Percentiles rank a stretch among this genome's conserved stretches.
Conservation (phyloP, 2,888 invertebrate species). For the Macrostomum cliftonense region DNA sequence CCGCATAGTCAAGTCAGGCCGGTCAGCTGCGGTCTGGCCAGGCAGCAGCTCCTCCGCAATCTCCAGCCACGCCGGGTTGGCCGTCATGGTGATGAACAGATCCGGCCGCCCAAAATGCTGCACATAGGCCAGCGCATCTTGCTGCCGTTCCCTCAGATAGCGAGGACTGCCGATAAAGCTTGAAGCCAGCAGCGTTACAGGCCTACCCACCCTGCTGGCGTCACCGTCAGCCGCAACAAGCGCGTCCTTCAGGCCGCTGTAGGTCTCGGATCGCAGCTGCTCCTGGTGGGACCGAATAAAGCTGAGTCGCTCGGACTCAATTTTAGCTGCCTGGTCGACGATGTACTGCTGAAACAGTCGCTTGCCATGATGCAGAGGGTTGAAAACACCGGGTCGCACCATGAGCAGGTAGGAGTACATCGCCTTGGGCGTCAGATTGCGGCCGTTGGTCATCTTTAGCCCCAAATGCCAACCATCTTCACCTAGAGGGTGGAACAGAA, state of each 20-base stretch:
- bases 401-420: background rate
- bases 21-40: slow-evolving; percentile 6
- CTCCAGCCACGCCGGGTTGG: slow-evolving; percentile 14
- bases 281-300: slow-evolving; percentile 12
- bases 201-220: slow-evolving; percentile 11
- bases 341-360: slow-evolving; percentile 9
- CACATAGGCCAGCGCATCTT: slow-evolving; percentile 38
- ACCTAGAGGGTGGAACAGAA: background rate
- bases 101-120: slow-evolving; percentile 34
- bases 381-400: background rate
- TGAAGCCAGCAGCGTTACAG: slow-evolving; percentile 17
- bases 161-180: slow-evolving; percentile 25
- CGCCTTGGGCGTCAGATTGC: background rate
- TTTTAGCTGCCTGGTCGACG: slow-evolving; percentile 13
- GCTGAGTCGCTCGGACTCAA: slow-evolving; percentile 13
- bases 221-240: no score
- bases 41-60: slow-evolving; percentile 7
- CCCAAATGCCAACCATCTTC: background rate
- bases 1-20: slow-evolving; percentile 9
- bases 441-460: background rate
- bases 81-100: slow-evolving; percentile 25
- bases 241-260: slow-evolving; percentile 2
- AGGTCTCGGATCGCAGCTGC: slow-evolving; percentile 13
- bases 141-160: slow-evolving; percentile 30
- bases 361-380: background rate